Percentiles rank a stretch among this genome's conserved stretches.
Conservation (phyloP, 1,140 invertebrate genomes). For the Plectrocnemia conspersa region DNA sequence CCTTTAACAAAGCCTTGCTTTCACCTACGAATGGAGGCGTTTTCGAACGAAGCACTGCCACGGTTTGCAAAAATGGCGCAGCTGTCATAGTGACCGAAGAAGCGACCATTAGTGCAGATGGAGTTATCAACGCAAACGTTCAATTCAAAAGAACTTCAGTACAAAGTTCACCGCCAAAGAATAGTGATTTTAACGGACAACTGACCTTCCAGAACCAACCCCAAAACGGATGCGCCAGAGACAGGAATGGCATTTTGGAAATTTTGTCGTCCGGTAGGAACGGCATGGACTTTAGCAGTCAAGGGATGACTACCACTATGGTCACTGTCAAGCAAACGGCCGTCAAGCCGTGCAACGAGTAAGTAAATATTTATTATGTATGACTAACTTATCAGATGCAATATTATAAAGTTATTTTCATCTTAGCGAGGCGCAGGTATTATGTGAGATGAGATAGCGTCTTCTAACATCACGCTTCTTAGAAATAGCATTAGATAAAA, state of each 20-base stretch:
- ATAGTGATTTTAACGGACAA: slow-evolving; percentile 17
- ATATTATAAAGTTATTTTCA: neutral
- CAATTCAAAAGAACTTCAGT: slow-evolving; percentile 45
- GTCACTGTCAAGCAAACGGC: slow-evolving; percentile 46
- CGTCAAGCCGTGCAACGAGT: slow-evolving; percentile 49
- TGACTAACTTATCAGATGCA: neutral
- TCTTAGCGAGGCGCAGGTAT: no score
- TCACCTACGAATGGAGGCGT: slow-evolving; percentile 30
- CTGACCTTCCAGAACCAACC: neutral
- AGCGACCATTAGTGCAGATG: slow-evolving; percentile 45
- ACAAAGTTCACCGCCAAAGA: slow-evolving; percentile 42
- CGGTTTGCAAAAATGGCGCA: slow-evolving; percentile 43
- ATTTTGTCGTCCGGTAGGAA: slow-evolving; percentile 16
- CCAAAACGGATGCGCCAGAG: slow-evolving; percentile 17
- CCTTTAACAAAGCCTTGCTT: slow-evolving; percentile 9
- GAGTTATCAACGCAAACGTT: slow-evolving; percentile 42
- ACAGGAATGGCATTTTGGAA: slow-evolving; percentile 31
- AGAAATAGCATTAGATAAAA: no score
- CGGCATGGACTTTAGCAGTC: slow-evolving; percentile 38
- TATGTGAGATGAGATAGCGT: no score
- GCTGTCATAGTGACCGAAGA: slow-evolving; percentile 46
- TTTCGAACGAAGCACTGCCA: slow-evolving; percentile 38
- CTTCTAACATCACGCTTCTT: no score
- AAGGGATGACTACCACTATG: slow-evolving; percentile 43
- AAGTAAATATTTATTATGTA: slow-evolving; percentile 36